A percentile compares a stretch with the other conserved stretches of the same genome.
Conservation (phyloP, 2,113 vertebrate species). For the Lampris incognitus region DNA sequence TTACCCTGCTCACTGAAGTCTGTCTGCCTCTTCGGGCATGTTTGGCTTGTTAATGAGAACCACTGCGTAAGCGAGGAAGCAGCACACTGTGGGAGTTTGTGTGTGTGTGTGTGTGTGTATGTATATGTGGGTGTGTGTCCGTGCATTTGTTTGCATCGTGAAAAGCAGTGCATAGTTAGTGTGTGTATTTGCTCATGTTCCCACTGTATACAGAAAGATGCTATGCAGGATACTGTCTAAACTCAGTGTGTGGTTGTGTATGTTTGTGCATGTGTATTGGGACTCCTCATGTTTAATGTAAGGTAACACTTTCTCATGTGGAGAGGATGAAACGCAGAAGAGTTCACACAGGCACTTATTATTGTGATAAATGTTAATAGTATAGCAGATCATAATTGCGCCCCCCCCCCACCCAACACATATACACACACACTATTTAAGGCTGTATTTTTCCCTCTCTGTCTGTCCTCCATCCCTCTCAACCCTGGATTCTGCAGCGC, state of each 20-base stretch:
- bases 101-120: slow-evolving; percentile 37
- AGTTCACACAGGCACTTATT: slow-evolving; percentile 54
- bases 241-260: not conserved
- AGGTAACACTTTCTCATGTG: slow-evolving; percentile 25
- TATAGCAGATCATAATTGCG: slow-evolving; percentile 55
- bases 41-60: slow-evolving; percentile 82
- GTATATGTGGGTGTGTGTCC: slow-evolving; percentile 28
- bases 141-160: no score
- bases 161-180: not conserved
- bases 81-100: slow-evolving; percentile 51
- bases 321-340: slow-evolving; percentile 41
- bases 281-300: slow-evolving; percentile 38
- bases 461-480: slow-evolving; percentile 23
- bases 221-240: slow-evolving; percentile 41
- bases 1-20: slow-evolving; percentile 78
- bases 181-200: not conserved
- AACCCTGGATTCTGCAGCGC: slow-evolving; percentile 1
- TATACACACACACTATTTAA: not conserved
- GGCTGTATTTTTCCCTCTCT: slow-evolving; percentile 26
- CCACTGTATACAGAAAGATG: slow-evolving; percentile 12
- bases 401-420: slow-evolving; percentile 3
- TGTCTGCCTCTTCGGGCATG: slow-evolving; percentile 80
- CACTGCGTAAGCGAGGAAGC: slow-evolving; percentile 69
- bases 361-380: slow-evolving; percentile 63
- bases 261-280: slow-evolving; percentile 6